Percentiles rank a stretch among this genome's conserved stretches.
Conservation (phyloP, 2,888 invertebrate genomes). For the Drosophila merina region DNA sequence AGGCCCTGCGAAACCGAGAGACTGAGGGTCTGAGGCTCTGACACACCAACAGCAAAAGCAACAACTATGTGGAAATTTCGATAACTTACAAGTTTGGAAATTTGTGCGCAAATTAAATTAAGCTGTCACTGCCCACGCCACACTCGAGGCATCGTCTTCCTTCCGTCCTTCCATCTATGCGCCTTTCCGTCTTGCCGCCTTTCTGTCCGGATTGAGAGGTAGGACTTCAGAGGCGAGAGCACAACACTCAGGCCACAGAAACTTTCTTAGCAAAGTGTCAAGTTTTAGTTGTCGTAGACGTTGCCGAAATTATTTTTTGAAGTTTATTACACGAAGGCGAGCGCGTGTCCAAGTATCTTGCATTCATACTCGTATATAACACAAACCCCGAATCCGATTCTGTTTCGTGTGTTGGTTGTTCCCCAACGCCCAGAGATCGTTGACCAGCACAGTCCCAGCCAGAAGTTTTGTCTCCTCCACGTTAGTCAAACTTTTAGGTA, state of each 20-base stretch:
- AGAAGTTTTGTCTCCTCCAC: conserved; percentile 22
- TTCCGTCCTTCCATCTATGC: background rate
- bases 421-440: conserved; percentile 45
- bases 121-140: conserved; percentile 60
- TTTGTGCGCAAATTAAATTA: conserved; percentile 77
- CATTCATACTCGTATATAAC: conserved; percentile 14
- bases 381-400: conserved; percentile 11
- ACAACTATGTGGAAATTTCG: conserved; percentile 54
- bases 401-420: conserved; percentile 32
- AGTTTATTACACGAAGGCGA: conserved; percentile 66
- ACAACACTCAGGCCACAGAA: conserved; percentile 73
- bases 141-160: conserved; percentile 13
- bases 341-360: conserved; percentile 48
- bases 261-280: conserved; percentile 76
- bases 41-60: conserved; percentile 13
- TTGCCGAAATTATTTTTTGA: conserved; percentile 73
- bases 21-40: background rate
- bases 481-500: conserved; percentile 48
- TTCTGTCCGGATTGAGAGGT: conserved; percentile 1
- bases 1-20: background rate
- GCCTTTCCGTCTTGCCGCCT: background rate
- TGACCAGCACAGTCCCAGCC: conserved; percentile 43
- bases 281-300: conserved; percentile 78
- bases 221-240: conserved; percentile 41
- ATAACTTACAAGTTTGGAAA: conserved; percentile 67